Evolutionary conservation across 2,797 vertebrate species (phyloP), one percentile per base, ranked within the genome.

Genomic region (Mus caroli): DNA sequence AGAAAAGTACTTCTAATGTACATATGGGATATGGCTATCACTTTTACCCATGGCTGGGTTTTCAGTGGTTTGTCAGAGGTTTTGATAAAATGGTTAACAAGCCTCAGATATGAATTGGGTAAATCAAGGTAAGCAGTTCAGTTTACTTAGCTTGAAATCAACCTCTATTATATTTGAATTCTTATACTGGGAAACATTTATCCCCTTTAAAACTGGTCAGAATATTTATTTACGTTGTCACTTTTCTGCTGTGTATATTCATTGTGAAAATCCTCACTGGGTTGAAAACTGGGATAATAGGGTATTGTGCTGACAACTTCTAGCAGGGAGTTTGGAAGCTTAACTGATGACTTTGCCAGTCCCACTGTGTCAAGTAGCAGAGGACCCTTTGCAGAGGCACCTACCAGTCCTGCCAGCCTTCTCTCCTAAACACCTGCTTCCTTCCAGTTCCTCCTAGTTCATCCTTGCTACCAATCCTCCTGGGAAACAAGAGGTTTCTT

Each of bases 101-200:
- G 5, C 87, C 34, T 43, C 83, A 75, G 90, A 43, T 24, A 75
- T 52, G 9, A 87, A 60, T 11, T 22, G 15, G 13, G 13, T 54
- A 85, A 87, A 84, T 22, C 6, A 26, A 93, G 60, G 77, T 31
- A 92, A 58, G 69, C 40, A 60, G 56, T 80, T 54, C 31, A 60
- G 64, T 62, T 83, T 82, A 34, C 8, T 93, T 84, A 26, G 15
- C 2, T 86, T 86, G 31, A 95, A 90, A 91, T 31, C 52, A 92
- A 12, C 56, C 60, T 83, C 87, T 22, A 62, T 52, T 86, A 84
- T 26, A 13, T 73, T 82, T 73, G 67, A 54, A 52, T n/a, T 2
- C 54, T 60, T 90, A 12, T 14, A n/a, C 5, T 17, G 0, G 26
- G 6, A 82, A 78, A 54, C 1, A 34, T 50, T 26, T 43, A 37